These are phyloP conservation scores for Cloeon dipterum DNA, from an alignment of 2,888 invertebrate species.

Conservation along the genomic window DNA sequence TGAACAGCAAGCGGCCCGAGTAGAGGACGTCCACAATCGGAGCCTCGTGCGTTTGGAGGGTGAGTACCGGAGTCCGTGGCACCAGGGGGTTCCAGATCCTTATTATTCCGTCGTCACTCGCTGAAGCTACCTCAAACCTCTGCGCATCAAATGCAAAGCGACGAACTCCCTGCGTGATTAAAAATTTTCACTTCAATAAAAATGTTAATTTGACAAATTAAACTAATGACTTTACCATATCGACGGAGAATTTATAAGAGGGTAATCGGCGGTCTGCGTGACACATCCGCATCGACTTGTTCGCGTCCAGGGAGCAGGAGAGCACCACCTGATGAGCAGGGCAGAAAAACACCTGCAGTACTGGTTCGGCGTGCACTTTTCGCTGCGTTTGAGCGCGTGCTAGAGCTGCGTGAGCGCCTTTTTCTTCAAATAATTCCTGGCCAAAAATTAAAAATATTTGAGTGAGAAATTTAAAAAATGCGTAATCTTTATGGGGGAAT, in stretches of 20 bases:
- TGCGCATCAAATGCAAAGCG: neutral
- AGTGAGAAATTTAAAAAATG: too few species aligned
- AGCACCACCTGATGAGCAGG: neutral
- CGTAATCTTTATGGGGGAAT: too few species aligned
- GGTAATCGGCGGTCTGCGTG: too few species aligned
- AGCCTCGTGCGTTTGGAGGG: conserved; percentile 16
- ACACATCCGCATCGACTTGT: too few species aligned
- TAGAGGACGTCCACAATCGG: conserved; percentile 29
- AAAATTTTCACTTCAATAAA: too few species aligned
- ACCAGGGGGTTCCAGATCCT: conserved; percentile 30
- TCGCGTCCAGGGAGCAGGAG: neutral
- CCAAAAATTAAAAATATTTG: too few species aligned
- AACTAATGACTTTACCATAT: too few species aligned
- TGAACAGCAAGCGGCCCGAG: neutral
- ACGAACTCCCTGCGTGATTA: neutral
- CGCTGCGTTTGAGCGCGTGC: too few species aligned
- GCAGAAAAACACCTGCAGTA: neutral
- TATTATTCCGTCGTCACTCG: conserved; percentile 27
- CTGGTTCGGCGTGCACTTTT: neutral
- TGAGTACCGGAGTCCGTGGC: conserved; percentile 17
- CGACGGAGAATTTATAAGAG: too few species aligned
- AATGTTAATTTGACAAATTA: too few species aligned
- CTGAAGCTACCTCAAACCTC: conserved; percentile 22
- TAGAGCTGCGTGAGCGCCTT: too few species aligned
- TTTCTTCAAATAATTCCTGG: too few species aligned